Evolutionary conservation across 2,113 vertebrate genomes (phyloP).

Genomic region (Eidolon helvum): DNA sequence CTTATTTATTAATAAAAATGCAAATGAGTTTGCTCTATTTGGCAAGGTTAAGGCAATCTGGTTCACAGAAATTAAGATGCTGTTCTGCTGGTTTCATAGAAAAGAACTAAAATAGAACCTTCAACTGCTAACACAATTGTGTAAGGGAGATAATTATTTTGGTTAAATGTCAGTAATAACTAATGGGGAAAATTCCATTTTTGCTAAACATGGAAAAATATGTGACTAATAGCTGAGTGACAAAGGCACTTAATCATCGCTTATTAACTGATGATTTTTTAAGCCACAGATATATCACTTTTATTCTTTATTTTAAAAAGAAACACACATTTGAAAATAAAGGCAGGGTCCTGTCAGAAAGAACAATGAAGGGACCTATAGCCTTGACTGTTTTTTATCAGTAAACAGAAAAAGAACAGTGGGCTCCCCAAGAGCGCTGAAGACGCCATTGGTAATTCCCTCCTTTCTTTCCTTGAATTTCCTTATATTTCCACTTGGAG

Average conservation of each 20-base stretch:
- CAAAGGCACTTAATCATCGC: constrained; percentile 59
- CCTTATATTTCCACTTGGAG: not conserved
- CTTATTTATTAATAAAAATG: constrained; percentile 46
- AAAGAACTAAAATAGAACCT: constrained; percentile 68
- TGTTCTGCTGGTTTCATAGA: constrained; percentile 47
- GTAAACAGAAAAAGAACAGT: not conserved
- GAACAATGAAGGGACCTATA: not conserved
- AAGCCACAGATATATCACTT: not conserved
- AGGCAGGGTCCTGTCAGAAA: not conserved
- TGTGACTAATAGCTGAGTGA: constrained; percentile 59
- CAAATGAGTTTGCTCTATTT: constrained; percentile 21
- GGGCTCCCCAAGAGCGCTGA: accelerated
- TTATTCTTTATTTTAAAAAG: constrained; percentile 15
- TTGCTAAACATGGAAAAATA: constrained; percentile 59
- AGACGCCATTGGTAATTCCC: not conserved
- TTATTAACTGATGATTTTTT: constrained; percentile 8
- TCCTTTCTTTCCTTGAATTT: not conserved
- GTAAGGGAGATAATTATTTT: constrained; percentile 51
- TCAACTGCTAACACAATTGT: constrained; percentile 38
- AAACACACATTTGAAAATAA: not conserved
- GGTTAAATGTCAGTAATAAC: constrained; percentile 68
- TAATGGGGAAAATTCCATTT: constrained; percentile 55
- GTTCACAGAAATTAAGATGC: constrained; percentile 50
- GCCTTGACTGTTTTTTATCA: not conserved
- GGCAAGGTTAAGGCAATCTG: constrained; percentile 40